Conservation (phyloP, 2,797 vertebrate species). For the Amblyraja radiata region DNA sequence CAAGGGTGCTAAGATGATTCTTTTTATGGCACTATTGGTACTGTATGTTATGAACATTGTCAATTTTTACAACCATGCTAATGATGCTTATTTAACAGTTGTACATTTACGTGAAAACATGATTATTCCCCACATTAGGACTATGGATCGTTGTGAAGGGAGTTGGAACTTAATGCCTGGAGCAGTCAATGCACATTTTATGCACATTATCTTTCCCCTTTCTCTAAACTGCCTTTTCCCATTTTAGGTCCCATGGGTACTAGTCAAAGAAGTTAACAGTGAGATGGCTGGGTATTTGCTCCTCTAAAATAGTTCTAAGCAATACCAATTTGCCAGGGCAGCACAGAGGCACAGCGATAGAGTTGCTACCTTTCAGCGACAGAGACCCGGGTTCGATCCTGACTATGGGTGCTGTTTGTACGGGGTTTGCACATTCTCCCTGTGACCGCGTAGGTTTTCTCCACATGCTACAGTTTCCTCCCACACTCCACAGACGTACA, state of each 20-base stretch:
- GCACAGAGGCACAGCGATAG: no score
- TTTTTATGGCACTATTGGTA: slow-evolving; percentile 59
- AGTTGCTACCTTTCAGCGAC: no score
- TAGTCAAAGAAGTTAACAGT: background rate
- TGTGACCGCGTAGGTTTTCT: no score
- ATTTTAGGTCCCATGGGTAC: background rate
- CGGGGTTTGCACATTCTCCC: no score
- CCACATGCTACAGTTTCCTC: no score
- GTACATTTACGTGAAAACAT: slow-evolving; percentile 29
- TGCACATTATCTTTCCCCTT: background rate
- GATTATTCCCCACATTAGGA: slow-evolving; percentile 12
- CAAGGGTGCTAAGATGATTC: slow-evolving; percentile 54
- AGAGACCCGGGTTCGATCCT: no score
- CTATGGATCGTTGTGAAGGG: background rate
- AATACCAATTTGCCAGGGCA: background rate
- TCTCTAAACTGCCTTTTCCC: background rate
- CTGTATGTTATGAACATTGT: slow-evolving; percentile 57
- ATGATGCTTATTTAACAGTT: slow-evolving; percentile 46
- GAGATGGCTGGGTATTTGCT: background rate
- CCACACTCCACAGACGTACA: no score
- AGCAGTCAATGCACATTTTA: background rate
- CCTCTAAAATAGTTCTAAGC: background rate
- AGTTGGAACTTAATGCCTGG: background rate
- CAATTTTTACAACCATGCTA: slow-evolving; percentile 61
- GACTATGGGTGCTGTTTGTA: no score